Base-by-base conservation (phyloP, 2,888 invertebrate genomes). In the Chymomyza caudatula region DNA sequence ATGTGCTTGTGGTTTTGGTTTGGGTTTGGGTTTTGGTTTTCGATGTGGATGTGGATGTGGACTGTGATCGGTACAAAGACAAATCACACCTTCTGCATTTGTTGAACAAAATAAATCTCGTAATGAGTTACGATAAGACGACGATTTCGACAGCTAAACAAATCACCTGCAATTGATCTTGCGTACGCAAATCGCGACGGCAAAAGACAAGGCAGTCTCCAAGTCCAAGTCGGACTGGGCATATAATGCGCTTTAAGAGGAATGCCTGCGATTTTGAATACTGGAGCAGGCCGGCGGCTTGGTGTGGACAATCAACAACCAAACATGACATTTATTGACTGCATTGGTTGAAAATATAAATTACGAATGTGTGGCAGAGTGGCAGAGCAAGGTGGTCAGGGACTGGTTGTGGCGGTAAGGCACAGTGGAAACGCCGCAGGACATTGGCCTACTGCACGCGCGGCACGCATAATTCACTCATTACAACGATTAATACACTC, bases 101-200 rank as follows among this genome's bases (percentile, higher is more conserved):
- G 89, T 88, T 88, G 89, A 89, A 89, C 89, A 89, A 89, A 89
- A 89, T 89, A 89, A 89, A 89, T 89, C 89, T 89, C 89, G 88
- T 89, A 89, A 89, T 89, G 90, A 89, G 89, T 89, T 88, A 89
- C 89, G 89, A 89, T 89, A 89, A 89, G 89, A 89, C 88, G 89
- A 88, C 88, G 86, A 89, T 89, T 89, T 89, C 89, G 89, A 89
- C 89, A 89, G 89, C 89, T 87, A 89, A 89, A 89, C 89, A 89
- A 89, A 89, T 89, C 90, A 89, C 89, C 88, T 89, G 89, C 89
- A 89, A 89, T 89, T 89, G 89, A 89, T 89, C 89, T 89, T 89
- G 75, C 63, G 29, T 82, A 80, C 78, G 80, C 83, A 82, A 86
- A 77, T 80, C 81, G 76, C 80, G 49, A 22, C 20, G 53, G 11